Evolutionary conservation across 2,888 invertebrate species (phyloP).

Genomic region (Drosophila kuntzei): DNA sequence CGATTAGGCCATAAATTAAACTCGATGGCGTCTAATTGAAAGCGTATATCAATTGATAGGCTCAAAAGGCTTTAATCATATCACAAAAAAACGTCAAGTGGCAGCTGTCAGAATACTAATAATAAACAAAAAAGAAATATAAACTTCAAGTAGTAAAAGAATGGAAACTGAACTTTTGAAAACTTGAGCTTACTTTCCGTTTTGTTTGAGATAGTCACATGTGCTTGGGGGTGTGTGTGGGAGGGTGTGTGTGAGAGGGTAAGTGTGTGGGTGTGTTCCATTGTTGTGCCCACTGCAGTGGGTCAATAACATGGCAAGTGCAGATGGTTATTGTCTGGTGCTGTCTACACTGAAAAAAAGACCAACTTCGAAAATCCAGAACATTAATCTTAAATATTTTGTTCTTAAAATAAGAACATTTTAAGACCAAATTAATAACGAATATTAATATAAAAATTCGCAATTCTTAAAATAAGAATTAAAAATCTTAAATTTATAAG

Average conservation of each 20-base stretch:
- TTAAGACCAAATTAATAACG: too few relatives aligned
- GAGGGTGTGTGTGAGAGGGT: conserved; percentile 2
- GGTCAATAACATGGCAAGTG: conserved; percentile 79
- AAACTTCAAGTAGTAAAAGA: conserved; percentile 2
- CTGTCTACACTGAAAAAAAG: too few relatives aligned
- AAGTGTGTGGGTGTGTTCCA: conserved; percentile 8
- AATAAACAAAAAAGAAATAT: not conserved
- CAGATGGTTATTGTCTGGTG: conserved; percentile 41
- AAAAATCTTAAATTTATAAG: too few relatives aligned
- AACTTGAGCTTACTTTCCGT: conserved; percentile 54
- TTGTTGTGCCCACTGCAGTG: conserved; percentile 51
- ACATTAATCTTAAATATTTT: too few relatives aligned
- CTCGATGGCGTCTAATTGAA: conserved; percentile 47
- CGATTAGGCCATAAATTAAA: conserved; percentile 48
- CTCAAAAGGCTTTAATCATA: conserved; percentile 26
- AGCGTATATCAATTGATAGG: conserved; percentile 13
- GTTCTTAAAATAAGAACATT: too few relatives aligned
- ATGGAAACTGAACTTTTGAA: conserved; percentile 8
- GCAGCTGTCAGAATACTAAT: conserved; percentile 7
- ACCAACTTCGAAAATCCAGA: too few relatives aligned
- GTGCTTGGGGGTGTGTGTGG: not conserved
- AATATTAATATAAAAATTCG: too few relatives aligned
- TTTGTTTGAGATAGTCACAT: conserved; percentile 35
- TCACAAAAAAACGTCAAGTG: conserved; percentile 19
- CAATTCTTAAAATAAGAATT: too few relatives aligned